Percentiles rank a stretch among this genome's conserved stretches.
phyloP scores from a whole-genome alignment of 1,140 invertebrate species.

The Drosophila subobscura region DNA sequence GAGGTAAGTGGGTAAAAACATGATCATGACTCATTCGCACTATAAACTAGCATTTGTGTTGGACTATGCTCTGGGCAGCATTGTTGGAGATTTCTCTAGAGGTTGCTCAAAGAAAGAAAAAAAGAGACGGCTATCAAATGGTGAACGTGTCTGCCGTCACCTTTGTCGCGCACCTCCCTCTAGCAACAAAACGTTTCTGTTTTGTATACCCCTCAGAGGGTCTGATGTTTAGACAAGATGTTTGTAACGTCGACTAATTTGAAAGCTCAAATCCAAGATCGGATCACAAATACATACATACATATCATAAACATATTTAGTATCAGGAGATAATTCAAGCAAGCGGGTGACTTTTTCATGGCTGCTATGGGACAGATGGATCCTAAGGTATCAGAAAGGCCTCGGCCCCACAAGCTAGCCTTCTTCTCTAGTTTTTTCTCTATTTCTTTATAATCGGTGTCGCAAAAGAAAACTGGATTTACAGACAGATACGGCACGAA shows the following conservation, averaged over 20 bases:
- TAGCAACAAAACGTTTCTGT: constrained; percentile 11
- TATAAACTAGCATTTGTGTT: constrained; percentile 56
- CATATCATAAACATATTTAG: no score
- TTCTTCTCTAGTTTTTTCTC: constrained; percentile 5
- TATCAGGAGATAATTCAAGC: no score
- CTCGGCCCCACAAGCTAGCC: no score
- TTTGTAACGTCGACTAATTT: not conserved
- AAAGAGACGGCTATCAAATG: constrained; percentile 21
- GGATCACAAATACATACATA: no score
- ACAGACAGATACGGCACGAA: constrained; percentile 23
- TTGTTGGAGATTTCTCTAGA: constrained; percentile 28
- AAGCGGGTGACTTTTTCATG: no score
- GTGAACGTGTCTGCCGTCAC: constrained; percentile 58
- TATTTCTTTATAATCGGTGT: constrained; percentile 49
- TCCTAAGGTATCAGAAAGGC: no score
- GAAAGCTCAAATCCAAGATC: no score
- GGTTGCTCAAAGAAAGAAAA: constrained; percentile 39
- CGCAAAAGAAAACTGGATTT: constrained; percentile 52
- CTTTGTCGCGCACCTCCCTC: constrained; percentile 35
- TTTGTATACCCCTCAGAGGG: not conserved
- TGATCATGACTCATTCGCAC: constrained; percentile 56
- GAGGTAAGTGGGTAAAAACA: constrained; percentile 60
- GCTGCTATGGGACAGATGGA: no score
- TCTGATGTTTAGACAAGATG: no score
- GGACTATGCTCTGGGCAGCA: no score